Evolutionary conservation across 2,113 vertebrate genomes (phyloP), one percentile per base, ranked within the genome.

Genomic region (Seriola rivoliana): DNA sequence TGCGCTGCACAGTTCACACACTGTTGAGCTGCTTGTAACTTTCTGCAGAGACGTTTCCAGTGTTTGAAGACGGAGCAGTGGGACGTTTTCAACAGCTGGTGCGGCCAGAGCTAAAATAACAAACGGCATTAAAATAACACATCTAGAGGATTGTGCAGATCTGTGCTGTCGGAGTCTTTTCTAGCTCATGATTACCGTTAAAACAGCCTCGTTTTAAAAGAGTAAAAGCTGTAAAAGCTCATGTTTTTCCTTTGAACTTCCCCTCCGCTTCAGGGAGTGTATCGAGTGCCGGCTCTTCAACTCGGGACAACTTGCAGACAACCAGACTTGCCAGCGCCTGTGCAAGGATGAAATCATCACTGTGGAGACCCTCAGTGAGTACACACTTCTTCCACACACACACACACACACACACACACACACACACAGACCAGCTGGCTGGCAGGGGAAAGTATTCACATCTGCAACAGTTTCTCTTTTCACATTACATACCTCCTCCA

Each of bases 261-360:
- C 60, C 1, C 59, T 54, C 75, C 52, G 29, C 44, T 71, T 42
- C 91, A 99, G 98, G 94, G 97, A 99, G 38, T 99, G 98, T 52
- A 97, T 99, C 0, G 98, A 99, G 82, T 99, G 98, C 86, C 92
- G 95, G 62, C 95, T 99, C 54, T 97, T 97, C 92, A 96, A 96
- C 92, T 95, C 95, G 0, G 96, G 97, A 44, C 96, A 92, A 63
- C 93, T 97, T 21, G 96, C 96, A 52, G 97, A 98, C 95, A 99
- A 99, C 95, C 96, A 97, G 91, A 99, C 98, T 72, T 99, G 98
- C 89, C 97, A 97, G 83, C 97, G 95, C 57, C 96, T 96, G 89
- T 99, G 98, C 94, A 98, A 96, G 88, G 98, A 99, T 3, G 93
- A 99, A 88, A 97, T 99, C 92, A 89, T 97, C 93, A 96, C 96